Conservation (phyloP, 2,888 invertebrate genomes). For the Acronicta aceris region DNA sequence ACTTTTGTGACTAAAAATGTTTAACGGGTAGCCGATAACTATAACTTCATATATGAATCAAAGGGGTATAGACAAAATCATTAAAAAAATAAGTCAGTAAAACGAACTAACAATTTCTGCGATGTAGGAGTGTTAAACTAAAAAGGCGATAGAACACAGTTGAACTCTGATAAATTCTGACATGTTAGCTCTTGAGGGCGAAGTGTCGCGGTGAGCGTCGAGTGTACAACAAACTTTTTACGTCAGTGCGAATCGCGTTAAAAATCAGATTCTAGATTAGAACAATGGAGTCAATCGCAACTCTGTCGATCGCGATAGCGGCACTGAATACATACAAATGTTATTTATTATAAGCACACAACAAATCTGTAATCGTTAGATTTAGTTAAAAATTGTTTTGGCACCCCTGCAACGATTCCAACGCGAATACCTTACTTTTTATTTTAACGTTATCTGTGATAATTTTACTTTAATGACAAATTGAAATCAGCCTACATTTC, state of each 20-base stretch:
- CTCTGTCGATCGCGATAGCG: slow-evolving; percentile 49
- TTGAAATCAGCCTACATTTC: slow-evolving; percentile 63
- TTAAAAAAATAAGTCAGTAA: slow-evolving; percentile 27
- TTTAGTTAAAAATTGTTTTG: slow-evolving; percentile 66
- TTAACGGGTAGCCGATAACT: slow-evolving; percentile 28
- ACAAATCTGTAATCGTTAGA: slow-evolving; percentile 57
- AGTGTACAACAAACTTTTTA: slow-evolving; percentile 42
- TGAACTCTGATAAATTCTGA: slow-evolving; percentile 33
- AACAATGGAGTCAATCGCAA: slow-evolving; percentile 35
- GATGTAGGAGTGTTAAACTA: slow-evolving; percentile 38
- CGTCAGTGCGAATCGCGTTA: slow-evolving; percentile 44
- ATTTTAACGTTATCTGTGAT: slow-evolving; percentile 87
- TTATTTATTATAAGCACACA: slow-evolving; percentile 56
- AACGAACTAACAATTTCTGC: slow-evolving; percentile 28
- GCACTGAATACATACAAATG: slow-evolving; percentile 48
- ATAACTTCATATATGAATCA: slow-evolving; percentile 32
- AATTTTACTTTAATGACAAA: slow-evolving; percentile 82
- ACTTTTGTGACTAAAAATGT: slow-evolving; percentile 31
- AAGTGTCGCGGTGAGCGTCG: slow-evolving; percentile 48
- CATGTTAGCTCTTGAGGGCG: slow-evolving; percentile 28
- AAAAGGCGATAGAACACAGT: slow-evolving; percentile 38
- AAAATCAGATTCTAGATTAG: slow-evolving; percentile 26
- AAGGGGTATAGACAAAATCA: slow-evolving; percentile 32
- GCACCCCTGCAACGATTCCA: slow-evolving; percentile 69
- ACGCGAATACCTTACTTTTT: slow-evolving; percentile 73